These are phyloP conservation scores for Triops cancriformis DNA, from an alignment of 1,140 invertebrate species.

Conservation along the genomic window DNA sequence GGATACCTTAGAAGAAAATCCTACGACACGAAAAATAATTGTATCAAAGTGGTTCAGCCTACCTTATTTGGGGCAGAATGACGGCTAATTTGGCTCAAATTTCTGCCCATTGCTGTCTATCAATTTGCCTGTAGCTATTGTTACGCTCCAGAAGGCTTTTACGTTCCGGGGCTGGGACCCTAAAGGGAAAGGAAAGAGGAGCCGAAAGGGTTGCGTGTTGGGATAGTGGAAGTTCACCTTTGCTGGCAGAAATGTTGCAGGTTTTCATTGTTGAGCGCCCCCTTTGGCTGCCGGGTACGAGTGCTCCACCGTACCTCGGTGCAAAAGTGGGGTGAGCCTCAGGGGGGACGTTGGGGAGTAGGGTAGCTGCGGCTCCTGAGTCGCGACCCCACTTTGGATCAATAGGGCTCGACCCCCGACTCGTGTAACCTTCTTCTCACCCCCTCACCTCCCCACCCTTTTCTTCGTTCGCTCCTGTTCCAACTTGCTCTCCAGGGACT, in stretches of 20 bases:
- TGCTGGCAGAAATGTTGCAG: conserved; percentile 9
- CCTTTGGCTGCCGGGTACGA: neutral
- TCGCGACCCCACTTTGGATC: conserved; percentile 8
- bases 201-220: neutral
- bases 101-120: too few relatives aligned
- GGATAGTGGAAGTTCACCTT: neutral
- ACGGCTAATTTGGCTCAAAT: too few relatives aligned
- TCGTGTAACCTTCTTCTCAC: neutral
- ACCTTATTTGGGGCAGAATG: too few relatives aligned
- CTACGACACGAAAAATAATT: too few relatives aligned
- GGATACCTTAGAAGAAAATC: too few relatives aligned
- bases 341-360: neutral
- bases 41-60: too few relatives aligned
- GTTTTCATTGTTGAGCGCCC: neutral
- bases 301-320: neutral
- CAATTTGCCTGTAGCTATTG: too few relatives aligned
- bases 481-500: conserved; percentile 9
- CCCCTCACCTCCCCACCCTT: neutral
- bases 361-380: neutral
- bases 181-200: neutral
- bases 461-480: neutral
- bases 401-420: conserved; percentile 3
- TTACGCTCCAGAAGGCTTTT: too few relatives aligned
- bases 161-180: too few relatives aligned
- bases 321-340: neutral